phyloP scores from a whole-genome alignment of 2,888 invertebrate species.

The Cordilura impudica region DNA sequence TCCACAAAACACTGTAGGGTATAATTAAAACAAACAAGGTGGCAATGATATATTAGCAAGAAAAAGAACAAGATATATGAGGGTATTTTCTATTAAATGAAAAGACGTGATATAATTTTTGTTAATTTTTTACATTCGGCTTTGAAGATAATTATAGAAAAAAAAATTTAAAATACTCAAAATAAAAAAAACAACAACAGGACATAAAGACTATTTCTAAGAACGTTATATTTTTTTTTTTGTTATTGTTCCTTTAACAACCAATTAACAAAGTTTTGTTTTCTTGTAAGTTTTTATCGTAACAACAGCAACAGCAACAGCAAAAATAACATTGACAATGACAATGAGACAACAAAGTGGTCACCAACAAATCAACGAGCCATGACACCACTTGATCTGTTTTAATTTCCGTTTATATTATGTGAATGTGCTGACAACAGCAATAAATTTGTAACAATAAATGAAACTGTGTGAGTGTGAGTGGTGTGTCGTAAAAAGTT shows the following conservation, averaged over 20 bases:
- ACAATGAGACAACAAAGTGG: slow-evolving; percentile 30
- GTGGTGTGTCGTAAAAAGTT: neutral
- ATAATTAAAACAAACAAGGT: slow-evolving; percentile 20
- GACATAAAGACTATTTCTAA: neutral
- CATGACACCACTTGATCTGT: slow-evolving; percentile 56
- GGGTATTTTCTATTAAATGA: slow-evolving; percentile 38
- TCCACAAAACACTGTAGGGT: neutral
- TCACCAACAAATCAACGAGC: slow-evolving; percentile 57
- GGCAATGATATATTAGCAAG: slow-evolving; percentile 45
- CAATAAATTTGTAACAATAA: neutral
- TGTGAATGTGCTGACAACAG: slow-evolving; percentile 39
- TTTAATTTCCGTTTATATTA: slow-evolving; percentile 52
- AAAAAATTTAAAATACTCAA: neutral
- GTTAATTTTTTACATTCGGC: neutral
- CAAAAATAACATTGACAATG: no score
- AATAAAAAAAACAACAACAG: neutral
- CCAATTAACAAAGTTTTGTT: slow-evolving; percentile 37
- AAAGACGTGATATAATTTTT: slow-evolving; percentile 22
- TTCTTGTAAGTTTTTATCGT: neutral
- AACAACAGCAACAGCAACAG: slow-evolving; percentile 12
- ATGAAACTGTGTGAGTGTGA: neutral
- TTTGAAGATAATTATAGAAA: neutral
- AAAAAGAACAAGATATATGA: slow-evolving; percentile 15
- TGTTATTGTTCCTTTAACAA: slow-evolving; percentile 24
- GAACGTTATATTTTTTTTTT: slow-evolving; percentile 1